phyloP scores from a whole-genome alignment of 2,113 vertebrate genomes.

The Zosterops borbonicus region DNA sequence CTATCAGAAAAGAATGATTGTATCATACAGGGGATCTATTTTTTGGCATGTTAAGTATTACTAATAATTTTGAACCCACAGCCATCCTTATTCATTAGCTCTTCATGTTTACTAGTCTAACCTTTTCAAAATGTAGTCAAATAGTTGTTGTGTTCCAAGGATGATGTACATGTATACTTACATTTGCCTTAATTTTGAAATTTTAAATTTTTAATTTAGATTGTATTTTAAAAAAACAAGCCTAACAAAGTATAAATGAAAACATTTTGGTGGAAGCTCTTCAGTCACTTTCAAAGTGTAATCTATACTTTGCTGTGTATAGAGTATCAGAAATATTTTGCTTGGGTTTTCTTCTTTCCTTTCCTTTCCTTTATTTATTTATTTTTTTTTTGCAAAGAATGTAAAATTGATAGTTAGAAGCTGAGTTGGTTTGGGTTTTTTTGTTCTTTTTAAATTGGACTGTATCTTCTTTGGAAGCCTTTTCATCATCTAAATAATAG shows the following conservation, averaged over 20 bases:
- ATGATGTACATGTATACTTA: not conserved
- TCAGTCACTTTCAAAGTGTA: not conserved
- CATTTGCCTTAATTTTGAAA: not conserved
- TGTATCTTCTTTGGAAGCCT: not conserved
- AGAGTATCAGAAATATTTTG: not conserved
- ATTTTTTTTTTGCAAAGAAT: not conserved
- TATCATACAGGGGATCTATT: not conserved
- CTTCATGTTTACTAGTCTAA: not conserved
- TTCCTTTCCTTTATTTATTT: not conserved
- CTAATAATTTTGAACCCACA: not conserved
- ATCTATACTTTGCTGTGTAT: not conserved
- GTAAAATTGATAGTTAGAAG: not conserved
- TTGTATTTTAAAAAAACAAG: not conserved
- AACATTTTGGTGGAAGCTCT: not conserved
- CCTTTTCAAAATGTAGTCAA: not conserved
- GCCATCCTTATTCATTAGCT: not conserved
- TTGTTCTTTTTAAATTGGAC: not conserved
- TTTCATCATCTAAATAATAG: not conserved
- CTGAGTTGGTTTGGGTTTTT: not conserved
- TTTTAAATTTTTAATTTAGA: not conserved
- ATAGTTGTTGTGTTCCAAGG: not conserved
- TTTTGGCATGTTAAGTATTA: not conserved
- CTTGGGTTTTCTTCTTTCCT: not conserved
- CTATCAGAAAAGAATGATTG: not conserved
- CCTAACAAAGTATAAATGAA: not conserved